phyloP scores from a whole-genome alignment of 2,888 invertebrate genomes.

The Anodontia alba region DNA sequence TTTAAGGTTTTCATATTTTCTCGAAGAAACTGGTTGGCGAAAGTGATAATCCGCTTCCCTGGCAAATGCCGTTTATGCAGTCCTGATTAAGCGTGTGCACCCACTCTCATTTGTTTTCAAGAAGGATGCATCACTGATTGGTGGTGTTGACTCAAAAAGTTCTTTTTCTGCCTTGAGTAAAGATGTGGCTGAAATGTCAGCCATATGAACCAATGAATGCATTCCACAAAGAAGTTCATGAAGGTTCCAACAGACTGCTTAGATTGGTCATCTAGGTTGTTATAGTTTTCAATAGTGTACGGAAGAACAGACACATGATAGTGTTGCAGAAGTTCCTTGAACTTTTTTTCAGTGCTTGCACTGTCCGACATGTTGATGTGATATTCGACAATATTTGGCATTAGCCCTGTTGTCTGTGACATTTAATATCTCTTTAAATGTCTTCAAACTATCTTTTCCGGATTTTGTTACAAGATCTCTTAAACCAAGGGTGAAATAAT shows the following conservation, averaged over 20 bases:
- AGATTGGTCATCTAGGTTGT: not conserved
- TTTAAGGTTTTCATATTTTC: slow-evolving; percentile 7
- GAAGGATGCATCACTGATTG: not conserved
- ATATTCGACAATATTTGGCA: slow-evolving; percentile 26
- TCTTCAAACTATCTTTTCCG: slow-evolving; percentile 28
- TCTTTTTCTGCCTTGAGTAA: slow-evolving; percentile 5
- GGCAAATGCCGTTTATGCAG: slow-evolving; percentile 27
- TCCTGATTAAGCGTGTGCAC: slow-evolving; percentile 1
- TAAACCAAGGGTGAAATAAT: slow-evolving; percentile 21
- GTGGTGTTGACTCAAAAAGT: slow-evolving; percentile 4
- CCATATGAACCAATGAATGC: slow-evolving; percentile 31
- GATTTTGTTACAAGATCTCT: slow-evolving; percentile 31
- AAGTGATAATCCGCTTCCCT: slow-evolving; percentile 26
- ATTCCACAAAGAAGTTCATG: slow-evolving; percentile 35
- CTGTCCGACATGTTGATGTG: slow-evolving; percentile 38
- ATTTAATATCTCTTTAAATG: slow-evolving; percentile 26
- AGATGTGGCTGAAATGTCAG: slow-evolving; percentile 22
- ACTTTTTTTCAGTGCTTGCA: slow-evolving; percentile 40
- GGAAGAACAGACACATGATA: slow-evolving; percentile 25
- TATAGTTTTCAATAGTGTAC: slow-evolving; percentile 27
- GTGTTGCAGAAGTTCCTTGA: slow-evolving; percentile 36
- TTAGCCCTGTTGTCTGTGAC: slow-evolving; percentile 14
- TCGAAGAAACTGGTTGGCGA: not conserved
- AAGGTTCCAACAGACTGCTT: not conserved
- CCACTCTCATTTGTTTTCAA: not conserved